Percentiles rank a stretch among this genome's conserved stretches.
phyloP scores from a whole-genome alignment of 1,140 invertebrate genomes.

The Zaprionus capensis region DNA sequence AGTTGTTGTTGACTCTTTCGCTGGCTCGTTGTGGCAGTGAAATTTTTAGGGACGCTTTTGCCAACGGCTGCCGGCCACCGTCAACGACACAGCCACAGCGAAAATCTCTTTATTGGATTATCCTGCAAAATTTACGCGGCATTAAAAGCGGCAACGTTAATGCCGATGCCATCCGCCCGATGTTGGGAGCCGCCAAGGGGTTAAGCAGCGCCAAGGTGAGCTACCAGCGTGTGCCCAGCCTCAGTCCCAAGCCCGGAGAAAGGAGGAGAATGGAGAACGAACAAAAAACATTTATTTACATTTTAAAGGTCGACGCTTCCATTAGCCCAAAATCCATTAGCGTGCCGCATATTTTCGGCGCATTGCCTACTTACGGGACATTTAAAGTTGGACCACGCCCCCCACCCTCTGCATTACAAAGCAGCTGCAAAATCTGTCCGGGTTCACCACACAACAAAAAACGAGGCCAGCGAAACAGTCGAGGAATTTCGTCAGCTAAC shows the following conservation, averaged over 20 bases:
- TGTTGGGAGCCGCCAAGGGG: conserved; percentile 52
- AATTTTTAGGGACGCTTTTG: conserved; percentile 58
- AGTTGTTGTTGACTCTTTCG: conserved; percentile 31
- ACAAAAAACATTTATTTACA: conserved; percentile 70
- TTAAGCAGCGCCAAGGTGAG: conserved; percentile 64
- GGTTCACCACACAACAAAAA: conserved; percentile 17
- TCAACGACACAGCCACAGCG: conserved; percentile 65
- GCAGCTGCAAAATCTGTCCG: conserved; percentile 36
- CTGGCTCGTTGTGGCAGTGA: conserved; percentile 39
- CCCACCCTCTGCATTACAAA: neutral
- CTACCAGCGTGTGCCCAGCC: neutral
- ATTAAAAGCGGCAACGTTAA: conserved; percentile 71
- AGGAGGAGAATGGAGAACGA: conserved; percentile 5
- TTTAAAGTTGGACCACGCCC: conserved; percentile 58
- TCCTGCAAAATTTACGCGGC: conserved; percentile 81
- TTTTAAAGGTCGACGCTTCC: conserved; percentile 77
- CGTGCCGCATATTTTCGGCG: conserved; percentile 65
- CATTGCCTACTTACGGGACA: conserved; percentile 64
- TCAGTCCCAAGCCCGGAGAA: too few species aligned
- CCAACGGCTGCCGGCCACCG: conserved; percentile 20
- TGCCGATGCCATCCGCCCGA: conserved; percentile 17
- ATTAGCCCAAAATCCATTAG: conserved; percentile 78
- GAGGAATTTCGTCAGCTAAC: conserved; percentile 26
- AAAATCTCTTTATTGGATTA: conserved; percentile 82
- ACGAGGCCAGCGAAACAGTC: conserved; percentile 11